These are phyloP conservation scores for Dicycla oo DNA, from an alignment of 2,888 invertebrate species.

Conservation along the genomic window DNA sequence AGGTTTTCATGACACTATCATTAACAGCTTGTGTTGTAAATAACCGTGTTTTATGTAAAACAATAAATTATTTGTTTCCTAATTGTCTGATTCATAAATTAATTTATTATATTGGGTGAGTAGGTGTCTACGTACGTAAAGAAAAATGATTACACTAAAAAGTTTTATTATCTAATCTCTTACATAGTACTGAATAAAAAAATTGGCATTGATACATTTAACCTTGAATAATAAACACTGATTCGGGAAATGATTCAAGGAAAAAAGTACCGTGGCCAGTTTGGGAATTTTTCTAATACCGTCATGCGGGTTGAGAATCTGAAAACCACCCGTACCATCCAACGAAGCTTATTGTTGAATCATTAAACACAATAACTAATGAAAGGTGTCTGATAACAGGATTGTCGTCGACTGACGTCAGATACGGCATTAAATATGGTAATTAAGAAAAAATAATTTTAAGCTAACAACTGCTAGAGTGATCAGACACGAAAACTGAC, in stretches of 20 bases:
- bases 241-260: constrained; percentile 9
- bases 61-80: constrained; percentile 6
- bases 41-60: constrained; percentile 5
- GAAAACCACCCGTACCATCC: background rate
- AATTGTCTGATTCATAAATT: constrained; percentile 26
- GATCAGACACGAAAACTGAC: too few relatives aligned
- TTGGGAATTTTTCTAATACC: background rate
- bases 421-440: background rate
- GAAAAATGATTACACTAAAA: background rate
- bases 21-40: constrained; percentile 22
- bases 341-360: background rate
- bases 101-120: background rate
- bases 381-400: background rate
- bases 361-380: background rate
- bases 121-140: constrained; percentile 4
- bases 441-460: background rate
- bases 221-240: constrained; percentile 7
- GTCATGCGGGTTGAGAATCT: background rate
- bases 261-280: background rate
- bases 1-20: constrained; percentile 18
- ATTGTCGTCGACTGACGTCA: too few relatives aligned
- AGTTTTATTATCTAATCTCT: constrained; percentile 25
- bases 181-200: constrained; percentile 26
- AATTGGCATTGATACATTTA: constrained; percentile 28
- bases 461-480: background rate